Conservation (phyloP, 2,888 invertebrate genomes). For the Stenoptilia bipunctidactyla region DNA sequence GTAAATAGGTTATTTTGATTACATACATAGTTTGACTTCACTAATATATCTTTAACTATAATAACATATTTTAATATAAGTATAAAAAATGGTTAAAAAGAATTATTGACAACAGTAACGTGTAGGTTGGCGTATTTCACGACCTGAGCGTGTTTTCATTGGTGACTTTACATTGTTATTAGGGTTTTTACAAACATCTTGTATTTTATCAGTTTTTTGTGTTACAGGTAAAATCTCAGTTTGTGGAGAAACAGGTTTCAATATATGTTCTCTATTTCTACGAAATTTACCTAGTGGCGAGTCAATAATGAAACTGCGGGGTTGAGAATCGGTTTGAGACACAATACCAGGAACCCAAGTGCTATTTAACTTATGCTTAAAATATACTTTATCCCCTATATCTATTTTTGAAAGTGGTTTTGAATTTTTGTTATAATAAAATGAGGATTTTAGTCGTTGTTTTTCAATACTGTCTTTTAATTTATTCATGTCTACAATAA, state of each 20-base stretch:
- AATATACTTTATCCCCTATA: neutral
- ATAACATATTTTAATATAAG: too few relatives aligned
- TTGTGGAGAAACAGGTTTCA: neutral
- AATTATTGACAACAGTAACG: too few relatives aligned
- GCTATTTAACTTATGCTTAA: neutral
- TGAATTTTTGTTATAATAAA: constrained; percentile 1
- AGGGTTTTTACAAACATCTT: too few relatives aligned
- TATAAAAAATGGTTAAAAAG: too few relatives aligned
- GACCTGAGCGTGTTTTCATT: too few relatives aligned
- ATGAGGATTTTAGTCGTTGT: neutral
- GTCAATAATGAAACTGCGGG: neutral
- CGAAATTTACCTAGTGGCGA: neutral
- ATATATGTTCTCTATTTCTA: neutral
- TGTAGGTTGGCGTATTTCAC: too few relatives aligned
- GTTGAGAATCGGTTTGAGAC: neutral
- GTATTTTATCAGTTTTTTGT: too few relatives aligned
- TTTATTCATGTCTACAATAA: neutral
- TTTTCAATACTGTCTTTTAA: neutral
- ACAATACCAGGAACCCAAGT: neutral
- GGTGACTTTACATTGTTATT: too few relatives aligned
- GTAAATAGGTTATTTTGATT: too few relatives aligned
- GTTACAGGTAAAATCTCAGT: too few relatives aligned
- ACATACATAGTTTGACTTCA: too few relatives aligned
- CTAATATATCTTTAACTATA: too few relatives aligned
- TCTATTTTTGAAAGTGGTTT: neutral